These are phyloP conservation scores for Xenentodon cancila DNA, from an alignment of 2,797 vertebrate species.

Conservation along the genomic window DNA sequence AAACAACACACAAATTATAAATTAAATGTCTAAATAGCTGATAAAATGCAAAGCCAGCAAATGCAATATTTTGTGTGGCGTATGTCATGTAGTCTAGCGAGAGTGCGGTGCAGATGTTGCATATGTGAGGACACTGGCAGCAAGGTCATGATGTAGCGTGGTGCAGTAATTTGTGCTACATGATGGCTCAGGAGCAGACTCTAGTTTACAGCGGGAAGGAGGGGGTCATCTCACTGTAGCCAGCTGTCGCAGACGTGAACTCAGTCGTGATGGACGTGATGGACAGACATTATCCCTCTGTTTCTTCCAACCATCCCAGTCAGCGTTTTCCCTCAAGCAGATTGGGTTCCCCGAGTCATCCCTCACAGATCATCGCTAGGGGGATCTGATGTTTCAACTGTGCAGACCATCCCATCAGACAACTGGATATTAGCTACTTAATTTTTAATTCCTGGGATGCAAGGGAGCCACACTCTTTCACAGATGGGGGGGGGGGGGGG, in stretches of 20 bases:
- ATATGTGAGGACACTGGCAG: slow-evolving; percentile 46
- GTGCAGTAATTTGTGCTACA: slow-evolving; percentile 13
- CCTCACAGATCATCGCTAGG: slow-evolving; percentile 69
- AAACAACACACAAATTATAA: slow-evolving; percentile 45
- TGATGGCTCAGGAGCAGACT: slow-evolving; percentile 53
- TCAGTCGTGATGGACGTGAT: slow-evolving; percentile 65
- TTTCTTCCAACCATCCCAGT: slow-evolving; percentile 73
- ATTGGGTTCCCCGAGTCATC: slow-evolving; percentile 76
- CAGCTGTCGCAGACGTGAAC: slow-evolving; percentile 55
- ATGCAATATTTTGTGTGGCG: slow-evolving; percentile 6
- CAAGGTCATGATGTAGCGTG: slow-evolving; percentile 55
- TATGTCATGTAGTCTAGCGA: not conserved
- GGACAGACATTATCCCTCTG: slow-evolving; percentile 63
- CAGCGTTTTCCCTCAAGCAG: slow-evolving; percentile 76
- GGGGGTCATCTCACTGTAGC: slow-evolving; percentile 38
- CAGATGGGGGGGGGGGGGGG: slow-evolving; percentile 76
- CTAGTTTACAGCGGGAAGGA: not conserved
- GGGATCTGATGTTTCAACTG: slow-evolving; percentile 84
- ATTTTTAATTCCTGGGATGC: slow-evolving; percentile 86
- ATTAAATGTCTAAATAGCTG: slow-evolving; percentile 44
- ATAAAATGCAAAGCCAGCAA: slow-evolving; percentile 17
- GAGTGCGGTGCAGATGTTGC: slow-evolving; percentile 27
- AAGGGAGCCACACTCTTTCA: slow-evolving; percentile 75
- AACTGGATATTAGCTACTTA: slow-evolving; percentile 87
- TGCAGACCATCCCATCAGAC: slow-evolving; percentile 77